Evolutionary conservation across 2,888 invertebrate genomes (phyloP).

Genomic region (Tuberolachnus salignus): DNA sequence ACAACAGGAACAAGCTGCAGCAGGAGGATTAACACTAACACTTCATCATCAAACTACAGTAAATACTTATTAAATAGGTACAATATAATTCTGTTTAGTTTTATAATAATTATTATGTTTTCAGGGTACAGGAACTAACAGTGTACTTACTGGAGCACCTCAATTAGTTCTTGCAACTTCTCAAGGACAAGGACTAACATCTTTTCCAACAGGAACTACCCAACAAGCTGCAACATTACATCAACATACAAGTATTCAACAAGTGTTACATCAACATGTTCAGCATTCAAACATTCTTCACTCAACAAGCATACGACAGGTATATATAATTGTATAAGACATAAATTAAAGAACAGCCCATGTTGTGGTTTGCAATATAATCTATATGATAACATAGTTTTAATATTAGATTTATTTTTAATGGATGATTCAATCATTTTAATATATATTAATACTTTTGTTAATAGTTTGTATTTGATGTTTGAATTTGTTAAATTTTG

Average conservation of each 20-base stretch:
- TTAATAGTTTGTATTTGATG: neutral
- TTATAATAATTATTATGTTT: conserved; percentile 16
- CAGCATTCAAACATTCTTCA: conserved; percentile 60
- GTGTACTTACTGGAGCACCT: conserved; percentile 59
- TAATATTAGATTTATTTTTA: neutral
- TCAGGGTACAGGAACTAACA: conserved; percentile 57
- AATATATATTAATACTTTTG: neutral
- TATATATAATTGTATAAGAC: conserved; percentile 49
- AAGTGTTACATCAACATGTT: conserved; percentile 60
- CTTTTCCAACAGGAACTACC: conserved; percentile 57
- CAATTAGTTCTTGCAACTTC: conserved; percentile 59
- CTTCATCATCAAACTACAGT: conserved; percentile 60
- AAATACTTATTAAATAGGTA: conserved; percentile 19
- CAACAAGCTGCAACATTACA: conserved; percentile 58
- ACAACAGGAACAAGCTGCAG: conserved; percentile 64
- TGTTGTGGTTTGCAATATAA: neutral
- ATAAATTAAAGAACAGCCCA: neutral
- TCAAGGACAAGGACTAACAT: conserved; percentile 55
- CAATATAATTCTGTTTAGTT: conserved; percentile 19
- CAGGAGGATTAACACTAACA: conserved; percentile 63
- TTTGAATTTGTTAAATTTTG: neutral
- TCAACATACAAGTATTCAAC: conserved; percentile 59
- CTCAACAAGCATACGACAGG: conserved; percentile 60
- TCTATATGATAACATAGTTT: neutral
- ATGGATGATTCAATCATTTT: neutral